Base-by-base conservation (phyloP, 2,113 vertebrate genomes). In the Zosterops lateralis region DNA sequence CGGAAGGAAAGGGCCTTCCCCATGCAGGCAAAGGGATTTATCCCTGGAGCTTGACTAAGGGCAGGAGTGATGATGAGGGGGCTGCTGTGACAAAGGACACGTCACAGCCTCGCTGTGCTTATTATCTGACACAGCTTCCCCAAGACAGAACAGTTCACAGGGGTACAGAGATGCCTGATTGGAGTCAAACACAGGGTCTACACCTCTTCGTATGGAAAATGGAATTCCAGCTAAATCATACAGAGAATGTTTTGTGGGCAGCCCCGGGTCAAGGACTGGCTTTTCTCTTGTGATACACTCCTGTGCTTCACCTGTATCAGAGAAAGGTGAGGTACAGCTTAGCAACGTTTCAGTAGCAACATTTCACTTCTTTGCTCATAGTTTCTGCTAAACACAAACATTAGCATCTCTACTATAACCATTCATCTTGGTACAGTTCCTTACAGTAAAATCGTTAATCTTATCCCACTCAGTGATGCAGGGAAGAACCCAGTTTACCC, bases 1-100 rank as follows among this genome's bases (percentile, higher is more conserved):
- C 9, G 34, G 47, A 54, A 6, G 6, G 12, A 28, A 90, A 36
- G 56, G 25, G 19, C 19, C 42, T 44, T 44, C 14, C 19, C n/a
- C 3, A 0, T 7, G 34, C 17, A 8, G 42, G 32, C 11, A 21
- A 51, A 34, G 0, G 8, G 80, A 9, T 40, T 29, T 48, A 20
- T 18, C 19, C 38, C 36, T 16, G 50, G 42, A 53, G 32, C 57
- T 45, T 44, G 16, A 16, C 16, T 7, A 7, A 10, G 29, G 60
- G 34, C 38, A 10, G 53, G 36, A 34, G 31, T 25, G 20, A 18
- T 0, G 7, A 38, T 0, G 7, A 38, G 15, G 36, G 16, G 16
- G 7, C 18, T 20, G 25, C 4, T 14, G 36, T 3, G 10, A 36
- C 34, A 25, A 11, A n/a, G 42, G 42, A 22, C 25, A 17, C 3